Conservation (phyloP, 2,797 vertebrate genomes). For the Eidolon dupreanum region DNA sequence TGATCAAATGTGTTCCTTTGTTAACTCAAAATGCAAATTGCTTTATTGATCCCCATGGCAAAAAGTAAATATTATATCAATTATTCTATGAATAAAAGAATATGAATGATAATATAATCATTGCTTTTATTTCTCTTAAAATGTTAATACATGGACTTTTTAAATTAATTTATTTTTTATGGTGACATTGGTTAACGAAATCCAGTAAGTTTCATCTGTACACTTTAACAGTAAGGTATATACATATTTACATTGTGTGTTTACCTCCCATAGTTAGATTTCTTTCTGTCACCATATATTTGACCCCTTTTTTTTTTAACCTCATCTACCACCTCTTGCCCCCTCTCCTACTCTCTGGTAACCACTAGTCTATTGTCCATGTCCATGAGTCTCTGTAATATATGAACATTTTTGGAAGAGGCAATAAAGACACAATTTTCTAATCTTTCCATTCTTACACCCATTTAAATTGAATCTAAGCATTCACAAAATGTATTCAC, state of each 20-base stretch:
- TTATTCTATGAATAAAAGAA: neutral
- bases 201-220: too few relatives aligned
- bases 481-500: neutral
- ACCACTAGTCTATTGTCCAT: too few relatives aligned
- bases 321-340: too few relatives aligned
- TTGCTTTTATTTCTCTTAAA: neutral
- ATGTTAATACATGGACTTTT: neutral
- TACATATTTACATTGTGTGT: too few relatives aligned
- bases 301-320: too few relatives aligned
- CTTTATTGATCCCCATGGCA: neutral
- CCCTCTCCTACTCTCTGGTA: too few relatives aligned
- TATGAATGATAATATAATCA: conserved; percentile 14
- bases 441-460: neutral
- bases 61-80: conserved; percentile 3
- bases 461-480: neutral
- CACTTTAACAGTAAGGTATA: too few relatives aligned
- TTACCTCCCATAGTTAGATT: too few relatives aligned
- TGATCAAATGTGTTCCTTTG: neutral
- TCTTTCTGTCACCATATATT: too few relatives aligned
- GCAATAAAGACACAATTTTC: neutral
- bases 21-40: conserved; percentile 7
- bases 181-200: too few relatives aligned
- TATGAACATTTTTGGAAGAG: conserved; percentile 4
- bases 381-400: neutral
- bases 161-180: too few relatives aligned